A percentile compares a stretch with the other conserved stretches of the same genome.
phyloP scores from a whole-genome alignment of 2,113 vertebrate species.

The Ageneiosus marmoratus region DNA sequence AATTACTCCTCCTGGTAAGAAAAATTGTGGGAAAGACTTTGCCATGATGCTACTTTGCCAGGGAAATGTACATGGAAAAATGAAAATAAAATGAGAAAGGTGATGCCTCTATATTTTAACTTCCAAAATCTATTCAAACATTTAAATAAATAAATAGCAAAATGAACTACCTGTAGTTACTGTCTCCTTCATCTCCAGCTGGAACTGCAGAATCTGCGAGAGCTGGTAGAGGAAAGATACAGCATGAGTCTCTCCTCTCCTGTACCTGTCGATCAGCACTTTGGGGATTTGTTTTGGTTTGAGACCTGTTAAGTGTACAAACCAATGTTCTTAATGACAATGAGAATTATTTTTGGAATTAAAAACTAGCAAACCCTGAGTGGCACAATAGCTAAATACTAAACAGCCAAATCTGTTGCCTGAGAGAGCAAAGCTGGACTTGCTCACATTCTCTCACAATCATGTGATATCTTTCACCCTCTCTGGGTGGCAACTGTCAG shows the following conservation, averaged over 20 bases:
- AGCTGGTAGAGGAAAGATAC: conserved; percentile 85
- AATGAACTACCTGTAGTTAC: conserved; percentile 75
- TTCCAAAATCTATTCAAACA: background rate
- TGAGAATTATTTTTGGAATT: background rate
- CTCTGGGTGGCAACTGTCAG: background rate
- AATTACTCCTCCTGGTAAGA: conserved; percentile 70
- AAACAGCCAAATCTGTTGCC: too few species aligned
- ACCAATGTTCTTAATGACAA: background rate
- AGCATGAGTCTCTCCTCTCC: conserved; percentile 71
- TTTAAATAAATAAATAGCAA: background rate
- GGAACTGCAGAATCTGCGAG: conserved; percentile 69
- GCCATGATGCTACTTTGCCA: background rate
- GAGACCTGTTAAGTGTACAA: conserved; percentile 21
- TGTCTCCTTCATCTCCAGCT: conserved; percentile 87
- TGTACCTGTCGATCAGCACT: conserved; percentile 76
- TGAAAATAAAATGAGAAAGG: background rate
- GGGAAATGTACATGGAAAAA: background rate
- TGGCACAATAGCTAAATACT: background rate
- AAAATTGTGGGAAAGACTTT: background rate
- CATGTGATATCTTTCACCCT: background rate
- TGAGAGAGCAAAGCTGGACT: background rate
- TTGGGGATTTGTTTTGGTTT: conserved; percentile 60
- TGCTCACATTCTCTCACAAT: background rate
- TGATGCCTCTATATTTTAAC: background rate
- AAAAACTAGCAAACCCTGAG: background rate